These are phyloP conservation scores for Anadara kagoshimensis DNA, from an alignment of 1,140 invertebrate genomes.

Conservation along the genomic window DNA sequence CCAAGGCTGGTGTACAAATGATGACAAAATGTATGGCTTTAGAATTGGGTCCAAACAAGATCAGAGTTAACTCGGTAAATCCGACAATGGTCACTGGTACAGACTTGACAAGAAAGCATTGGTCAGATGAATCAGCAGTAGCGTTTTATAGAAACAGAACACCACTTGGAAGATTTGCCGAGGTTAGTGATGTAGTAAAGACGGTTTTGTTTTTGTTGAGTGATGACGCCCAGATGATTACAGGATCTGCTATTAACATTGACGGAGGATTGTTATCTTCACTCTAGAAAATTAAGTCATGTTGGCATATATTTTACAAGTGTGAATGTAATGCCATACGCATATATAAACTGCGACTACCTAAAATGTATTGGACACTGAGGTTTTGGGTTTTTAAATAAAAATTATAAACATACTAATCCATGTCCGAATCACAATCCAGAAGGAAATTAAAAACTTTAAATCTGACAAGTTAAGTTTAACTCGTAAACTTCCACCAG, in stretches of 20 bases:
- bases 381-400: too few species aligned
- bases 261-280: constrained; percentile 90
- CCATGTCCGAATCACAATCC: too few species aligned
- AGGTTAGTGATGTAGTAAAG: constrained; percentile 79
- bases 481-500: too few species aligned
- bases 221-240: constrained; percentile 86
- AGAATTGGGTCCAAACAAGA: constrained; percentile 86
- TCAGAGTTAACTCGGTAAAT: constrained; percentile 89
- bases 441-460: too few species aligned
- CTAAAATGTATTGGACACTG: too few species aligned
- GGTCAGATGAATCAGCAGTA: constrained; percentile 84
- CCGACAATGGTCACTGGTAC: constrained; percentile 91
- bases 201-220: constrained; percentile 87
- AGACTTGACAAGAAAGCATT: constrained; percentile 87
- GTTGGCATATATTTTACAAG: too few species aligned
- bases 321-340: too few species aligned
- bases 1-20: constrained; percentile 80
- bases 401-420: too few species aligned
- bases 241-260: constrained; percentile 83
- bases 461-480: too few species aligned
- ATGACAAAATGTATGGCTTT: constrained; percentile 84
- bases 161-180: constrained; percentile 80
- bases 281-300: too few species aligned
- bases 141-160: constrained; percentile 83
- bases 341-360: too few species aligned